These are phyloP conservation scores for Stomatorhinus walkeri DNA, from an alignment of 2,797 vertebrate species.

Conservation along the genomic window DNA sequence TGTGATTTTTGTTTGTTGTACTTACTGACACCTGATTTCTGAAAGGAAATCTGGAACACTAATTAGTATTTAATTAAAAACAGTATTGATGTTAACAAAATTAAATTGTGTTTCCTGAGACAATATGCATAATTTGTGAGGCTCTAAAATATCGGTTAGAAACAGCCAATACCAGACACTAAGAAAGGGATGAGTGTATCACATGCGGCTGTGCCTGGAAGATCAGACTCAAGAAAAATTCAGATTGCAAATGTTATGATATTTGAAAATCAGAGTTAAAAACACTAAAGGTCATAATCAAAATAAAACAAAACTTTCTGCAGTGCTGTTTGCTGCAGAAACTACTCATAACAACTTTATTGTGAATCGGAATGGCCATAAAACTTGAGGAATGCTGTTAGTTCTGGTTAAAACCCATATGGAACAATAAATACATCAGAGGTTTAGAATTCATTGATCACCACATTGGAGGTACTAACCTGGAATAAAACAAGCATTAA, in stretches of 20 bases:
- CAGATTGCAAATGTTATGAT: background rate
- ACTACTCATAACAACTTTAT: background rate
- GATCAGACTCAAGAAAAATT: slow-evolving; percentile 40
- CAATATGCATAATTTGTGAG: background rate
- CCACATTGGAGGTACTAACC: slow-evolving; percentile 48
- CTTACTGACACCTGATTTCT: background rate
- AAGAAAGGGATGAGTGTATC: slow-evolving; percentile 59
- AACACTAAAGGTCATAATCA: background rate
- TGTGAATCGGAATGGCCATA: slow-evolving; percentile 2
- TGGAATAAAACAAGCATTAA: slow-evolving; percentile 54
- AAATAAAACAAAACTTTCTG: background rate
- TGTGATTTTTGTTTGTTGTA: background rate
- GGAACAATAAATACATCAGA: slow-evolving; percentile 43
- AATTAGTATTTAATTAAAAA: background rate
- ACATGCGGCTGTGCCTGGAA: slow-evolving; percentile 55
- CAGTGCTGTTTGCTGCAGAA: background rate
- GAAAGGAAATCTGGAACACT: background rate
- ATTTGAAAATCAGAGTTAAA: background rate
- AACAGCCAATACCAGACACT: slow-evolving; percentile 55
- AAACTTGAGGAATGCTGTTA: slow-evolving; percentile 40
- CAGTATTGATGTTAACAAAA: background rate
- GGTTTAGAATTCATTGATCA: slow-evolving; percentile 43
- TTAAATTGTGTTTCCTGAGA: background rate
- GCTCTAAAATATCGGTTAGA: slow-evolving; percentile 47
- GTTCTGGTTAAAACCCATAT: slow-evolving; percentile 44